These are phyloP conservation scores for Tetraodon nigroviridis DNA, from an alignment of 2,113 vertebrate species.

Conservation along the genomic window DNA sequence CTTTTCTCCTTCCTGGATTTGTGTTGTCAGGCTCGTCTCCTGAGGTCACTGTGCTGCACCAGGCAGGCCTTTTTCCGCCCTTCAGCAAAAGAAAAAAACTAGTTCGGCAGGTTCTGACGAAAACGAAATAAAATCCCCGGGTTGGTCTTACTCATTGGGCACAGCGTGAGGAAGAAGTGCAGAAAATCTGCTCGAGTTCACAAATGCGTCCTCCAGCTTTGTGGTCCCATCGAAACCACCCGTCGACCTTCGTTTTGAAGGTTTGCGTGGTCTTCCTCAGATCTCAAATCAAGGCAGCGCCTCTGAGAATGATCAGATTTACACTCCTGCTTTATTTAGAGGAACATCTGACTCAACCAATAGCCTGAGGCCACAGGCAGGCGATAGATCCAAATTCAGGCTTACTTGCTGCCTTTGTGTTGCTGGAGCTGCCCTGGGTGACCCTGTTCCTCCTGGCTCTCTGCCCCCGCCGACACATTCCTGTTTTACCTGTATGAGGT, in stretches of 20 bases:
- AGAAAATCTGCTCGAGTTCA: slow-evolving; percentile 30
- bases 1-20: slow-evolving; percentile 38
- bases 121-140: slow-evolving; percentile 72
- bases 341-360: too few relatives aligned
- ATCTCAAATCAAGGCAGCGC: too few relatives aligned
- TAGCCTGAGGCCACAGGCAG: not conserved
- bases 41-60: slow-evolving; percentile 54
- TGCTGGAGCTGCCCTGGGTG: slow-evolving; percentile 29
- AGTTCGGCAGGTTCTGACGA: slow-evolving; percentile 72
- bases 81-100: slow-evolving; percentile 61
- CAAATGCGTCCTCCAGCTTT: not conserved
- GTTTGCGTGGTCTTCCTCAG: too few relatives aligned
- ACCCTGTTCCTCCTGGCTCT: slow-evolving; percentile 49
- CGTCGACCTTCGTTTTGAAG: not conserved
- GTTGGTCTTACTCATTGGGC: slow-evolving; percentile 53
- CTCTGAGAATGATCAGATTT: too few relatives aligned
- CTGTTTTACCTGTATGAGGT: slow-evolving; percentile 72
- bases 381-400: not conserved
- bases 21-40: slow-evolving; percentile 47
- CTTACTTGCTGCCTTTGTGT: slow-evolving; percentile 8
- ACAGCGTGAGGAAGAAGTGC: slow-evolving; percentile 28
- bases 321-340: too few relatives aligned
- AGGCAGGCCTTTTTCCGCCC: slow-evolving; percentile 51
- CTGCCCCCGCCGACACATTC: slow-evolving; percentile 59
- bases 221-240: too few relatives aligned